A percentile compares a stretch with the other conserved stretches of the same genome.
phyloP scores from a whole-genome alignment of 1,140 invertebrate species.

The Drosophila suzukii region DNA sequence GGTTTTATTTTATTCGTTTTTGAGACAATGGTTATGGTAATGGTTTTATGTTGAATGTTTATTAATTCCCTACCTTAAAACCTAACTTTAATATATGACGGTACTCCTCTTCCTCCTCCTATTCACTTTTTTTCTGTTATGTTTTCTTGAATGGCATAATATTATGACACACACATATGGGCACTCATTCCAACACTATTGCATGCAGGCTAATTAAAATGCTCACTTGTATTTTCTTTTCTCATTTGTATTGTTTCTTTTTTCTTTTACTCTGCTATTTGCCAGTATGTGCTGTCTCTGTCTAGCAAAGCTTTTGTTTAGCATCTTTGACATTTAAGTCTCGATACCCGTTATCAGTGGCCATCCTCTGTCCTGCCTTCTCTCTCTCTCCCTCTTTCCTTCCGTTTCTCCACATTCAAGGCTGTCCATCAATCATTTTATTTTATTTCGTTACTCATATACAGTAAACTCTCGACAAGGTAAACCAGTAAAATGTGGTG shows the following conservation, averaged over 20 bases:
- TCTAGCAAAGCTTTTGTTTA: conserved; percentile 32
- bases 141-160: conserved; percentile 47
- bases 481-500: too few species aligned
- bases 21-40: background rate
- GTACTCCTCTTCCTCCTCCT: background rate
- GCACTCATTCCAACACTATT: background rate
- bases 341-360: conserved; percentile 36
- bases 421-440: conserved; percentile 36
- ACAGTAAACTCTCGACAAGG: background rate
- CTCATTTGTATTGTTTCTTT: conserved; percentile 11
- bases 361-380: background rate
- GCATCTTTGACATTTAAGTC: conserved; percentile 56
- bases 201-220: conserved; percentile 63
- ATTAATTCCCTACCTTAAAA: background rate
- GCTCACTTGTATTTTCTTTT: conserved; percentile 22
- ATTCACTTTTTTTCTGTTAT: background rate
- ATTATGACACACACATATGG: conserved; percentile 17
- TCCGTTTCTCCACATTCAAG: background rate
- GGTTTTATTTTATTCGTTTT: too few species aligned
- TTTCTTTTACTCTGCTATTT: conserved; percentile 2
- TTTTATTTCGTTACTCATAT: conserved; percentile 26
- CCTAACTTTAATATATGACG: background rate
- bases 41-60: background rate
- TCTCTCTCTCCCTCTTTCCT: background rate
- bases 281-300: background rate